Percentiles rank a stretch among this genome's conserved stretches.
Conservation (phyloP, 2,888 invertebrate species). For the Sminthurinus aureus region DNA sequence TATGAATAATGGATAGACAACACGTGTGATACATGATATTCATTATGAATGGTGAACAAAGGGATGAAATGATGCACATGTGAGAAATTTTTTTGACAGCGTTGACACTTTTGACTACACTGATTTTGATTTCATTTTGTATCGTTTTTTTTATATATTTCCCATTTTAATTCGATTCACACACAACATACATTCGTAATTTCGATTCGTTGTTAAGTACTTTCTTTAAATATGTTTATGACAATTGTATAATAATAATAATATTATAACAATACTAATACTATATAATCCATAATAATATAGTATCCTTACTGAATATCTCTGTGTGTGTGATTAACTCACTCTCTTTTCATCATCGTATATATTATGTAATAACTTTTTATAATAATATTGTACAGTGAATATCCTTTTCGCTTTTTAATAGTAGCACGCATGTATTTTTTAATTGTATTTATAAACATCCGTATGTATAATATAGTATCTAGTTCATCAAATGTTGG, state of each 20-base stretch:
- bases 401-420: neutral
- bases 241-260: no score
- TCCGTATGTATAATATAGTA: neutral
- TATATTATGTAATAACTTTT: neutral
- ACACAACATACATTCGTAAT: constrained; percentile 21
- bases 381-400: constrained; percentile 1
- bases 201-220: constrained; percentile 18
- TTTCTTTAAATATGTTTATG: no score
- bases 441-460: constrained; percentile 3
- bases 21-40: no score
- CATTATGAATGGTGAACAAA: neutral
- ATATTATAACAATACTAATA: no score
- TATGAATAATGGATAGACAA: no score
- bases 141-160: neutral
- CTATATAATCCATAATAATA: no score
- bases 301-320: no score
- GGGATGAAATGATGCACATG: neutral
- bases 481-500: neutral
- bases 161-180: constrained; percentile 3
- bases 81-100: neutral
- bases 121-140: neutral
- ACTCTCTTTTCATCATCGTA: neutral
- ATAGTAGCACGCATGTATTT: no score
- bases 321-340: neutral
- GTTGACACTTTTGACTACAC: neutral